A percentile compares a stretch with the other conserved stretches of the same genome.
These are phyloP conservation scores for Acronicta alni DNA, from an alignment of 2,888 invertebrate genomes.

Conservation along the genomic window DNA sequence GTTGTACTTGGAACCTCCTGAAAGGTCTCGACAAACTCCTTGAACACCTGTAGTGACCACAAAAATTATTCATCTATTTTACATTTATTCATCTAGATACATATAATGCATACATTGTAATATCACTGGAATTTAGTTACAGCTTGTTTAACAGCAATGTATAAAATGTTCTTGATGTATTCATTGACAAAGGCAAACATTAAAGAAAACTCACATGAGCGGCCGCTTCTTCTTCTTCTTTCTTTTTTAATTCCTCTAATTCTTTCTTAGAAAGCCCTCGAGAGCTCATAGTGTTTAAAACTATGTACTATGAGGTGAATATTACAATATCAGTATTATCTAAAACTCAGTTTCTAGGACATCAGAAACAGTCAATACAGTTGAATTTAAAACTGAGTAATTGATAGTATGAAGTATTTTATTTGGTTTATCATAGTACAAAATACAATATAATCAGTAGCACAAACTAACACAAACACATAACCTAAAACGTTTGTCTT, in stretches of 20 bases:
- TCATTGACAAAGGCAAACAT: background rate
- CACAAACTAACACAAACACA: background rate
- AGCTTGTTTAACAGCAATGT: background rate
- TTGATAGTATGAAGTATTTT: no score
- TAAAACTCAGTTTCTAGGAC: no score
- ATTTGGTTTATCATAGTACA: background rate
- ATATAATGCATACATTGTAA: no score
- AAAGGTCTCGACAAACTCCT: slow-evolving; percentile 99
- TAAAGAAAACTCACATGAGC: slow-evolving; percentile 91
- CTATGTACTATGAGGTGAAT: background rate
- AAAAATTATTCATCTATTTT: background rate
- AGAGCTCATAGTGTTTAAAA: slow-evolving; percentile 87
- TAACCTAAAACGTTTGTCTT: slow-evolving; percentile 3
- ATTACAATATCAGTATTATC: no score
- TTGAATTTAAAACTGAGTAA: no score
- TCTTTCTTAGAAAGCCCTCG: slow-evolving; percentile 94
- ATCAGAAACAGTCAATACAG: no score
- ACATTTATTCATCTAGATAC: no score
- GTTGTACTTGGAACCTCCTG: slow-evolving; percentile 95
- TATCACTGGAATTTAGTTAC: no score
- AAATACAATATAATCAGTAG: no score
- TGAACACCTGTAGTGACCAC: slow-evolving; percentile 92
- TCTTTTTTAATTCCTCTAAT: slow-evolving; percentile 95
- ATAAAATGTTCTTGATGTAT: background rate
- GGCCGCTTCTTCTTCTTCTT: slow-evolving; percentile 96